These are phyloP conservation scores for Cepphus grylle DNA, from an alignment of 2,113 vertebrate genomes.

Conservation along the genomic window DNA sequence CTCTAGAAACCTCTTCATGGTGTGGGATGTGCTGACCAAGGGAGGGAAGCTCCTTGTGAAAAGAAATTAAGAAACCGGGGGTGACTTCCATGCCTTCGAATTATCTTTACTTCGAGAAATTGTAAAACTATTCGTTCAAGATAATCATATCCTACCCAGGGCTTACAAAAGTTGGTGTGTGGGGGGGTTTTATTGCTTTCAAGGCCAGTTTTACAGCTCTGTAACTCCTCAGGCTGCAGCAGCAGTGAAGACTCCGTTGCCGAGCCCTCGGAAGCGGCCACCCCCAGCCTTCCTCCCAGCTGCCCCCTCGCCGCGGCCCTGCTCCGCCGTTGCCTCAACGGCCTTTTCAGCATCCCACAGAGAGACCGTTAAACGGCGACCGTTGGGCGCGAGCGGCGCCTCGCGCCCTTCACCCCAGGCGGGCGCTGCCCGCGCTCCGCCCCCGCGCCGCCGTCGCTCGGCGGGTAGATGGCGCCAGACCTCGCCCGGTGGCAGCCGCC, in stretches of 20 bases:
- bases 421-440: background rate
- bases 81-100: background rate
- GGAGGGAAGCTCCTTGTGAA: background rate
- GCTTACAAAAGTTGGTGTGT: background rate
- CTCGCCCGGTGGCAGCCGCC: background rate
- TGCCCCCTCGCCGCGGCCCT: accelerated
- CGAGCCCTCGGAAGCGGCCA: accelerated
- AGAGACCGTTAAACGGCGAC: background rate
- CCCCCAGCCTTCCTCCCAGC: background rate
- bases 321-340: background rate
- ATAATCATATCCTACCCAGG: background rate
- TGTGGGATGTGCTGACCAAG: accelerated
- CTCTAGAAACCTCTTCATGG: background rate
- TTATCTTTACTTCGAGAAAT: background rate
- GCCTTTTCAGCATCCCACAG: no score
- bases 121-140: background rate
- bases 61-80: background rate
- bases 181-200: background rate
- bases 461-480: slow-evolving; percentile 9
- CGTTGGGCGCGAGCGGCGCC: no score
- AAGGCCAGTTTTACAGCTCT: background rate
- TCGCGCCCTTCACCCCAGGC: background rate
- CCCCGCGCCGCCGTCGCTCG: background rate
- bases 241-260: accelerated
- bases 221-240: no score